These are phyloP conservation scores for Iguana delicatissima DNA, from an alignment of 2,797 vertebrate species.

Conservation along the genomic window DNA sequence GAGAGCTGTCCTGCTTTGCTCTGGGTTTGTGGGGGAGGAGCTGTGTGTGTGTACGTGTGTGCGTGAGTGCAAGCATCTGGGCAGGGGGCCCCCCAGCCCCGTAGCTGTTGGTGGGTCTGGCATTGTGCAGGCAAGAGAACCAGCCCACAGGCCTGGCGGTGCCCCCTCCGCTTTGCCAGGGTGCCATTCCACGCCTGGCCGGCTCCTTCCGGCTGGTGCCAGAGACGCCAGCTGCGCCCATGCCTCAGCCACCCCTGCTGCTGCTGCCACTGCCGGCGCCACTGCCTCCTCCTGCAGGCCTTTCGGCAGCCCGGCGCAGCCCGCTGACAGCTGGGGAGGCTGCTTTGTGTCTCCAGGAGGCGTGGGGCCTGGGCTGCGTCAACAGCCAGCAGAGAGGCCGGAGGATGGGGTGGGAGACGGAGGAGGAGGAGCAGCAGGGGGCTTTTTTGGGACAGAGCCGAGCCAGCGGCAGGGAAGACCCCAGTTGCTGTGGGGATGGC, in stretches of 20 bases:
- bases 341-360: conserved; percentile 18
- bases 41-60: not conserved
- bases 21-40: no score
- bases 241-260: not conserved
- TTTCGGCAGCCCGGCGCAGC: not conserved
- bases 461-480: not conserved
- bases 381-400: not conserved
- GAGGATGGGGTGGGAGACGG: not conserved
- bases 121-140: no score
- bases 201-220: not conserved
- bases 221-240: not conserved
- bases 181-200: not conserved
- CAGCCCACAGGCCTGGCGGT: no score
- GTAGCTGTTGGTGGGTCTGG: not conserved
- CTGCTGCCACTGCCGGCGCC: no score
- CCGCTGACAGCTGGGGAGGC: conserved; percentile 23
- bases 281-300: not conserved
- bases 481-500: not conserved
- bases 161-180: not conserved
- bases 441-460: not conserved
- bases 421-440: not conserved
- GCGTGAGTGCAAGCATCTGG: not conserved
- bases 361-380: conserved; percentile 1
- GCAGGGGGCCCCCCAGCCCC: not conserved
- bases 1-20: not conserved